A percentile compares a stretch with the other conserved stretches of the same genome.
These are phyloP conservation scores for Odocoileus virginianus DNA, from an alignment of 2,113 vertebrate genomes.

Conservation along the genomic window DNA sequence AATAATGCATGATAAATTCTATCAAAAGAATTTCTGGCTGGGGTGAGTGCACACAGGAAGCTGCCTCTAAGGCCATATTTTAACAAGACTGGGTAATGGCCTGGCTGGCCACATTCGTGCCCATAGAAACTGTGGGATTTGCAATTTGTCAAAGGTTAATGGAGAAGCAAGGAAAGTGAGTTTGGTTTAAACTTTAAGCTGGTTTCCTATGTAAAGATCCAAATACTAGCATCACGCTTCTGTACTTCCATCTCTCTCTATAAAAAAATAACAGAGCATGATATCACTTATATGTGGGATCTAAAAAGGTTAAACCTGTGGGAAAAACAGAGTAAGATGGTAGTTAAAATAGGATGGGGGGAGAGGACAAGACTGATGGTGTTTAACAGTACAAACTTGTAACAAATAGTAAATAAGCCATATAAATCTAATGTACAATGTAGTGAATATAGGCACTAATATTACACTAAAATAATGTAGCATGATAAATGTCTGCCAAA, in stretches of 20 bases:
- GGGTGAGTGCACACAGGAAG: conserved; percentile 36
- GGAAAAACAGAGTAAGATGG: not conserved
- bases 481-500: too few relatives aligned
- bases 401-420: not conserved
- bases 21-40: conserved; percentile 58
- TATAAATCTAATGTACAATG: not conserved
- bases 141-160: conserved; percentile 39
- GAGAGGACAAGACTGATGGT: not conserved
- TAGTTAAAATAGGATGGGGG: not conserved
- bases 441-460: not conserved
- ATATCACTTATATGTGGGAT: not conserved
- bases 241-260: not conserved
- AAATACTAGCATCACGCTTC: not conserved
- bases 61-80: not conserved
- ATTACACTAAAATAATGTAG: not conserved
- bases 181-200: conserved; percentile 28
- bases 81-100: conserved; percentile 8
- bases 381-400: not conserved
- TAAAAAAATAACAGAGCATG: not conserved
- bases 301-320: not conserved
- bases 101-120: not conserved
- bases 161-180: conserved; percentile 14
- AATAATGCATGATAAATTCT: conserved; percentile 67
- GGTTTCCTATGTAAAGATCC: not conserved
- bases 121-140: not conserved